A percentile compares a stretch with the other conserved stretches of the same genome.
Evolutionary conservation across 2,888 invertebrate genomes (phyloP).

Genomic region (Podotricha telesiphe): DNA sequence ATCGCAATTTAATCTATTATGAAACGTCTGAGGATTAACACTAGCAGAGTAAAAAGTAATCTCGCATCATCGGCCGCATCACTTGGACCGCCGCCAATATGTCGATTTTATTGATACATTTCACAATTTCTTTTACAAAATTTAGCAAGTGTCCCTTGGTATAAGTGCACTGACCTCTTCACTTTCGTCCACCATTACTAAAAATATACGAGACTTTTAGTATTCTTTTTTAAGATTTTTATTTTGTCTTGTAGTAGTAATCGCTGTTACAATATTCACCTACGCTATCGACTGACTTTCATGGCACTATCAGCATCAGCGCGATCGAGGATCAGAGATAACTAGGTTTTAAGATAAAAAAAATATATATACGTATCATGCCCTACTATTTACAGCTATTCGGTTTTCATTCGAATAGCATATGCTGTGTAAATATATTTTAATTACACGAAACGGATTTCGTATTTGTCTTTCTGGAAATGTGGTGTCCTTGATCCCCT

Average conservation of each 20-base stretch:
- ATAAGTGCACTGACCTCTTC: slow-evolving; percentile 58
- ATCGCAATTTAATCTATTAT: slow-evolving; percentile 34
- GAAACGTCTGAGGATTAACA: slow-evolving; percentile 31
- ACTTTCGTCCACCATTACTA: slow-evolving; percentile 51
- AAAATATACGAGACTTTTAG: background rate
- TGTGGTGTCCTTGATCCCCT: background rate
- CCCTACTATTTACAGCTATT: slow-evolving; percentile 36
- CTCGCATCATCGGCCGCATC: slow-evolving; percentile 38
- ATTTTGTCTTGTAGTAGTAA: background rate
- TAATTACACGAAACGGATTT: slow-evolving; percentile 18
- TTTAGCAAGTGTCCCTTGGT: slow-evolving; percentile 9
- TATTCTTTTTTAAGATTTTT: background rate
- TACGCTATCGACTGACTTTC: slow-evolving; percentile 37
- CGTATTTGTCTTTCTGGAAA: slow-evolving; percentile 15
- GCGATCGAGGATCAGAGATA: slow-evolving; percentile 54
- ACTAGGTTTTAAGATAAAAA: slow-evolving; percentile 47
- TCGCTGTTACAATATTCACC: background rate
- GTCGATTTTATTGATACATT: slow-evolving; percentile 38
- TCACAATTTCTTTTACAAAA: slow-evolving; percentile 34
- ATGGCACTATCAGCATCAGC: slow-evolving; percentile 52
- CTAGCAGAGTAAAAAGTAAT: slow-evolving; percentile 36
- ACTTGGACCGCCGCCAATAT: slow-evolving; percentile 50
- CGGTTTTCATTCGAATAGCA: background rate
- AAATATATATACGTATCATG: slow-evolving; percentile 43
- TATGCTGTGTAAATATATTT: slow-evolving; percentile 7